Base-by-base conservation (phyloP, 2,113 vertebrate genomes). In the Bubalus kerabau region DNA sequence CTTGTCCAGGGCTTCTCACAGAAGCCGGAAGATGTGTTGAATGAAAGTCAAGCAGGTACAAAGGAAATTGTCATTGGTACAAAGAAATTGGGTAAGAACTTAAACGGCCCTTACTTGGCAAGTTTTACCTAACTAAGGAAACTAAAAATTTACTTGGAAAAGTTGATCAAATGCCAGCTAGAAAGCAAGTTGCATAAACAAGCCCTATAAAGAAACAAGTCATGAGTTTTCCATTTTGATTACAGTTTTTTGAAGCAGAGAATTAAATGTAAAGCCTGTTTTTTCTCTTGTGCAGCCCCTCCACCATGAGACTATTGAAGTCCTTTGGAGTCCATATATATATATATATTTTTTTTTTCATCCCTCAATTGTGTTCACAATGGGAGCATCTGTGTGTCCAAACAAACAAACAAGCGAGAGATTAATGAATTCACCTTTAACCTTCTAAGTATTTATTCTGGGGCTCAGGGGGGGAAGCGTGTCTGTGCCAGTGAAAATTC, bases 371-470 rank as follows among this genome's bases (percentile, higher is more conserved):
- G 96, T 87, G 95, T 96, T 87, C 89, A 97, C 95, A 87, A 85
- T 50, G 62, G 86, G n/a, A 71, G 93, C 76, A 98, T 97, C 98
- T 96, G 15, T 97, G 90, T 40, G 50, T 95, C 92, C 85, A 98
- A 98, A 98, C 88, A 98, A 98, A 97, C 86, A 98, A 92, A 90
- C 94, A 52, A 96, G 54, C 43, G 62, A 40, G 52, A 98, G 96
- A 95, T 98, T 88, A 98, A 98, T 97, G 96, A 94, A 36, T 76
- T 90, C 97, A 91, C 36, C 95, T 98, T 98, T 97, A 97, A 96
- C 98, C 97, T 98, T 91, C 46, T 62, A 56, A 93, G 95, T 92
- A 90, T 95, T 93, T 96, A 93, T 97, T 97, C 91, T 87, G 81
- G 46, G 81, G 82, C 94, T 95, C 94, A 13, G 43, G 71, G 91